phyloP scores from a whole-genome alignment of 2,888 invertebrate genomes.

The Dryobotodes eremita region DNA sequence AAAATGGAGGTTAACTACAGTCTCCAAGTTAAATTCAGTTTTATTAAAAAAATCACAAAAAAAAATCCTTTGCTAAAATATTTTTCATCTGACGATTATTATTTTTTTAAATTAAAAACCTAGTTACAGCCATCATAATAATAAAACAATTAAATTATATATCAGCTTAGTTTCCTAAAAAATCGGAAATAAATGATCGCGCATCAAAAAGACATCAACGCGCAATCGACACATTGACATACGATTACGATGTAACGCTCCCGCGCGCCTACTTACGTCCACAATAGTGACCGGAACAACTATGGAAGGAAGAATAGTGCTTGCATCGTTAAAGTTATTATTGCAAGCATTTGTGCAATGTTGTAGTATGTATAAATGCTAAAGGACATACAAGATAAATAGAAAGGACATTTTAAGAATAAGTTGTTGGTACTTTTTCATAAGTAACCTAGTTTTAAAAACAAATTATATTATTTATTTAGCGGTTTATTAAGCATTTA shows the following conservation, averaged over 20 bases:
- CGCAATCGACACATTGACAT: constrained; percentile 51
- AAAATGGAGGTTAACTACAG: not conserved
- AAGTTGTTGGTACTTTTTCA: not conserved
- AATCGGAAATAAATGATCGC: constrained; percentile 23
- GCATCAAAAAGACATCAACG: constrained; percentile 84
- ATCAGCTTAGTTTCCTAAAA: not conserved
- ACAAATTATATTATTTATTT: not conserved
- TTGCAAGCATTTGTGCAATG: not conserved
- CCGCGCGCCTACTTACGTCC: constrained; percentile 3
- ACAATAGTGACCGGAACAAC: constrained; percentile 44
- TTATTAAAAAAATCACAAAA: not conserved
- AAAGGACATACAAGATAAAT: not conserved
- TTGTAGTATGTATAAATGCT: not conserved
- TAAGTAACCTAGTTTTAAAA: not conserved
- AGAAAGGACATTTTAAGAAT: no score
- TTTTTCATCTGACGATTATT: no score
- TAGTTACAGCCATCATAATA: not conserved
- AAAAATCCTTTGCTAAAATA: not conserved
- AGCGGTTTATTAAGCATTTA: not conserved
- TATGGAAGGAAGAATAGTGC: constrained; percentile 3
- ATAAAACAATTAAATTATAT: not conserved
- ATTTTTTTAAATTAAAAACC: not conserved
- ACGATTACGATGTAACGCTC: constrained; percentile 16
- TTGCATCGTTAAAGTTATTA: not conserved
- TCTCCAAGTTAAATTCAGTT: not conserved